Evolutionary conservation across 1,140 invertebrate genomes (phyloP).

Genomic region (Apolygus lucorum): DNA sequence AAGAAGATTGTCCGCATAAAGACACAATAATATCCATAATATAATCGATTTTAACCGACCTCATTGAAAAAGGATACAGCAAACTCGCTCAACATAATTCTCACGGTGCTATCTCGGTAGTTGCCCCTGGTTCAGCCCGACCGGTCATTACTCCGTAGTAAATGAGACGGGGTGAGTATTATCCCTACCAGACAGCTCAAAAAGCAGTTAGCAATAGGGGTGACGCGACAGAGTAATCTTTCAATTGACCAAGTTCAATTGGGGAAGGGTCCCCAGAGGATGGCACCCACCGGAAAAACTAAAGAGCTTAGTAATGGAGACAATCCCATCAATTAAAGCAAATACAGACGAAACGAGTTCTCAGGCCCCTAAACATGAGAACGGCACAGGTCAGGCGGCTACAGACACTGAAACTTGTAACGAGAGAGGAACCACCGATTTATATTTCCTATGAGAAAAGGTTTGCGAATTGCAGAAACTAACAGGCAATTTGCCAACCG

Average conservation of each 20-base stretch:
- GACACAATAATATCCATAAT: too few species aligned
- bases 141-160: too few species aligned
- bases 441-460: not conserved
- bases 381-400: not conserved
- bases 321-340: constrained; percentile 10
- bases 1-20: too few species aligned
- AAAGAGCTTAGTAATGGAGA: not conserved
- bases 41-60: too few species aligned
- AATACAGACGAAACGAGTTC: not conserved
- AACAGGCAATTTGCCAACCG: too few species aligned
- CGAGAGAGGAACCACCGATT: not conserved
- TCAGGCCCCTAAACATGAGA: not conserved
- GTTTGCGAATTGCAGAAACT: too few species aligned
- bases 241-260: not conserved
- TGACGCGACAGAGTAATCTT: not conserved
- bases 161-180: too few species aligned
- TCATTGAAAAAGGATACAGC: too few species aligned
- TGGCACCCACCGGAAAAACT: not conserved
- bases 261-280: not conserved
- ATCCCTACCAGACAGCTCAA: too few species aligned
- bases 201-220: not conserved
- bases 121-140: too few species aligned
- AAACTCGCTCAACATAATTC: too few species aligned
- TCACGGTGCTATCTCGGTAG: too few species aligned
- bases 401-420: not conserved